Base-by-base conservation (phyloP, 2,888 invertebrate species). In the Parelbella ahira region DNA sequence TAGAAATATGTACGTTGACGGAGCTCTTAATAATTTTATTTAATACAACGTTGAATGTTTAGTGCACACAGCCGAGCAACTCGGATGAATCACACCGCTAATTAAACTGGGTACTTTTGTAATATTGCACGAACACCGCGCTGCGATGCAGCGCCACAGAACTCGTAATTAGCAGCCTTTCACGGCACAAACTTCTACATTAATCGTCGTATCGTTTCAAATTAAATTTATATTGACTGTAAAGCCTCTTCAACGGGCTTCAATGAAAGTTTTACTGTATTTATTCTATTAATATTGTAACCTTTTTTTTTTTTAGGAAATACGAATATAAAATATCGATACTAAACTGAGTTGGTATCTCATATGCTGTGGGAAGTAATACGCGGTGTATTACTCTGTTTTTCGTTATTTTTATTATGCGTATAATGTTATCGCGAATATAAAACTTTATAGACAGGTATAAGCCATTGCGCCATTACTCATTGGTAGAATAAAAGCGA, bases 61-160 rank as follows among this genome's bases (percentile, higher is more conserved):
- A 19, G 27, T 19, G 21, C 3, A 13, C n/a, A 20, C 13, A 29
- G 49, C 48, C 39, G 52, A 58, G 51, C 45, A 70, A 71, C 62
- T 72, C 69, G 51, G 37, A 54, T 50, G 60, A 63, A 68, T 63
- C 62, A 63, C 63, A 56, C 54, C 55, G 56, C 61, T 76, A 71
- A 78, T 76, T 76, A 74, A 73, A 74, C 58, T 69, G 64, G 53
- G 51, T 54, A 63, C 58, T 66, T 63, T 56, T 58, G 56, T 58
- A 56, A 61, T 61, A 58, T 60, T 57, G 49, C 58, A 54, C 56
- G 54, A 55, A 58, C 49, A 48, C 46, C 50, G 42, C 49, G 47
- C 52, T 48, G 53, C 49, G 34, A 52, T 52, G 47, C 51, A 47
- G 45, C 36, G 38, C 15, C 2, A 15, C 15, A 15, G 29, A 39